Percentiles rank a stretch among this genome's conserved stretches.
These are phyloP conservation scores for Hippoglossus stenolepis DNA, from an alignment of 2,113 vertebrate species.

Conservation along the genomic window DNA sequence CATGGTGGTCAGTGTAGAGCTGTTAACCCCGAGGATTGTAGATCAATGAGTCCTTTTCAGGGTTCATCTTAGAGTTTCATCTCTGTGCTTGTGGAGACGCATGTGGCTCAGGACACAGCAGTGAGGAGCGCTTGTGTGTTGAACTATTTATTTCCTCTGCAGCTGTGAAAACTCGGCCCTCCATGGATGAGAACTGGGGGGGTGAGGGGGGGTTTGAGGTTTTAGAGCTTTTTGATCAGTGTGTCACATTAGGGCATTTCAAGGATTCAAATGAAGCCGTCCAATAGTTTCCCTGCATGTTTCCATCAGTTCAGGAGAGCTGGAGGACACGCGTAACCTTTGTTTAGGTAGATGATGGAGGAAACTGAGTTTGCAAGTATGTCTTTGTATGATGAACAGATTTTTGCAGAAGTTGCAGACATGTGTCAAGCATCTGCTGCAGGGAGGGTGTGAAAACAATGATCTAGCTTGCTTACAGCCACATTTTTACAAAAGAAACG, in stretches of 20 bases:
- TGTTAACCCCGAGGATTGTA: background rate
- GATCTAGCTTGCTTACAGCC: too few relatives aligned
- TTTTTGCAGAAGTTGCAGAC: too few relatives aligned
- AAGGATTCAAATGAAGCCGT: background rate
- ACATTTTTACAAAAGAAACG: too few relatives aligned
- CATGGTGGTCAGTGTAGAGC: background rate
- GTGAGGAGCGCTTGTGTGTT: slow-evolving; percentile 4
- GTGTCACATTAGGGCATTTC: background rate
- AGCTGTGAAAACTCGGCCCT: slow-evolving; percentile 49
- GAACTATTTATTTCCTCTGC: slow-evolving; percentile 7
- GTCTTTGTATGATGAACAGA: too few relatives aligned
- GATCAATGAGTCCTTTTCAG: background rate
- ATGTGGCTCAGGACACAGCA: slow-evolving; percentile 29
- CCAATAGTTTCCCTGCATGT: too few relatives aligned
- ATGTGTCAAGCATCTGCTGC: too few relatives aligned
- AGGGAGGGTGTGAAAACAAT: too few relatives aligned
- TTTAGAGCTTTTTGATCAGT: slow-evolving; percentile 8
- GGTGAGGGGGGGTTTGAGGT: background rate
- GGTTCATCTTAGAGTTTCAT: background rate
- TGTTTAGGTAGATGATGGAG: too few relatives aligned
- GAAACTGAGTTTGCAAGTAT: too few relatives aligned
- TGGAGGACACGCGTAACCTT: background rate
- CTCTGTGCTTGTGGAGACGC: background rate
- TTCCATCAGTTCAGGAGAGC: background rate
- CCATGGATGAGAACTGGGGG: background rate